Evolutionary conservation across 2,888 invertebrate species (phyloP), one percentile per base, ranked within the genome.

Genomic region (Folsomia manolachei): DNA sequence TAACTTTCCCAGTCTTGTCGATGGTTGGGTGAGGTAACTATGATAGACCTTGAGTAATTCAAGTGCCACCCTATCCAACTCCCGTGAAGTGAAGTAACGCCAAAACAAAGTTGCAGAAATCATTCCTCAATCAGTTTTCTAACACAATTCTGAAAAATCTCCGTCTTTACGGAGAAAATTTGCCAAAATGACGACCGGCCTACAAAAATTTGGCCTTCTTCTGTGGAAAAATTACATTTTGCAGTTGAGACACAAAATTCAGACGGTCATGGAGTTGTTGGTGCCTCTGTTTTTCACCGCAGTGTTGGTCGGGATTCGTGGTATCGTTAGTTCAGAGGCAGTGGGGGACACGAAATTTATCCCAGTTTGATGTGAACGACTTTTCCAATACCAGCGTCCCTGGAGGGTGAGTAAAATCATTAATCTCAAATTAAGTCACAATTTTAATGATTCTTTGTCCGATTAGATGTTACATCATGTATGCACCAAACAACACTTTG

Each of bases 201-300:
- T 73, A 24, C 74, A 77, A 52, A 82, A 86, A 80, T 90, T 93
- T 82, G 83, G 86, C 18, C 85, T 94, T 75, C 84, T 94, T 72
- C 87, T 92, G 83, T 94, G 93, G 93, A 94, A 94, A 84, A 94
- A 93, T 83, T 91, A 89, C 85, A 83, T 90, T 1, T 87, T 93
- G 61, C 92, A 93, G 85, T 90, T 88, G 86, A 86, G 92, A 75
- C 90, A 90, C 83, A 88, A 88, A 66, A 76, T 88, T 60, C 90
- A 91, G 82, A 90, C 92, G 0, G 67, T 86, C 0, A 82, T 89
- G 52, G 92, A 93, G 83, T 84, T 94, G 14, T 69, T 90, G 0
- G 83, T 90, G 61, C 91, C 91, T 0, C 88, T 89, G 0, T 74
- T 89, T 1, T 90, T 92, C 75, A 87, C 89, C 75, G 82, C 89